Conservation (phyloP, 2,888 invertebrate species). For the Himalopsyche kuldschensis region DNA sequence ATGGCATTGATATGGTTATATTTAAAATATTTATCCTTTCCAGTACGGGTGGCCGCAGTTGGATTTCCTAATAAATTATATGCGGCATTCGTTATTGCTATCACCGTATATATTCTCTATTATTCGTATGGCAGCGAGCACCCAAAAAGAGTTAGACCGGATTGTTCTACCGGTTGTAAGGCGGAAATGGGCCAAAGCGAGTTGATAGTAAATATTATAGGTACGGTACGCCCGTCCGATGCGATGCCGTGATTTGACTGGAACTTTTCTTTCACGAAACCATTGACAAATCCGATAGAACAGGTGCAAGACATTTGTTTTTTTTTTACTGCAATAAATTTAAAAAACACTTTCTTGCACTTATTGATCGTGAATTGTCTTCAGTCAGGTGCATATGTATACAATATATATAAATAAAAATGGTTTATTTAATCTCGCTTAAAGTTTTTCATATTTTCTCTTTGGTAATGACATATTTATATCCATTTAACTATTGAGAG, state of each 20-base stretch:
- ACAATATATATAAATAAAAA: no score
- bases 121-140: background rate
- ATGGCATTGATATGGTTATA: no score
- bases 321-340: background rate
- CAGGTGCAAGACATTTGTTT: background rate
- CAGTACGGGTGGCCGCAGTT: background rate
- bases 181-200: background rate
- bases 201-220: background rate
- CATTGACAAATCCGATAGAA: background rate
- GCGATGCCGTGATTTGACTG: background rate
- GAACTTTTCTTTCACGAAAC: background rate
- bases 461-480: no score
- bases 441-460: no score
- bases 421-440: no score
- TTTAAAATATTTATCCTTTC: no score
- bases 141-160: background rate
- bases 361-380: no score
- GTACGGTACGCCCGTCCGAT: background rate
- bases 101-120: background rate
- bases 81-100: background rate
- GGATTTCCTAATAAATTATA: background rate
- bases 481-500: no score
- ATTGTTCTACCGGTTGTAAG: background rate
- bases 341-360: background rate
- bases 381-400: no score